A percentile compares a stretch with the other conserved stretches of the same genome.
phyloP scores from a whole-genome alignment of 2,113 vertebrate species.

The Pollachius pollachius region DNA sequence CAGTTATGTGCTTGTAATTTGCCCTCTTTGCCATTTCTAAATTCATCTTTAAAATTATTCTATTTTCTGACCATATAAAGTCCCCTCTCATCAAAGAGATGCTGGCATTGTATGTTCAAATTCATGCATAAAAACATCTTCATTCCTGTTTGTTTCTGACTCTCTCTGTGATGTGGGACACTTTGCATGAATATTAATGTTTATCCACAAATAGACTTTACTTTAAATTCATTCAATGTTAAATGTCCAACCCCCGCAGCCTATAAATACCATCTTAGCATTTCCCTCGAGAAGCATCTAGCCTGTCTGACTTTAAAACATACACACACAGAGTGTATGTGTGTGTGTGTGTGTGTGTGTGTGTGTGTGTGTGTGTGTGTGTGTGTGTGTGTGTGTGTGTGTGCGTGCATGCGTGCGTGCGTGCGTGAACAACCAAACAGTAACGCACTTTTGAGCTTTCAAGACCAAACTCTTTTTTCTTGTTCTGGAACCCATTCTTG shows the following conservation, averaged over 20 bases:
- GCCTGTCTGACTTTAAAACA: neutral
- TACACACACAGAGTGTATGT: too few relatives aligned
- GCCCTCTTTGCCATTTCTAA: slow-evolving; percentile 41
- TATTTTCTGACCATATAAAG: slow-evolving; percentile 5
- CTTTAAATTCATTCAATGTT: slow-evolving; percentile 60
- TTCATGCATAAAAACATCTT: slow-evolving; percentile 9
- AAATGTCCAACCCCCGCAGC: slow-evolving; percentile 39
- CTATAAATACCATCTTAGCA: slow-evolving; percentile 48
- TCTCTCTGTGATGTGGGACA: slow-evolving; percentile 33
- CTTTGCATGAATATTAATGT: slow-evolving; percentile 61
- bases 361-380: too few relatives aligned
- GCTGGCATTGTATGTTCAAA: slow-evolving; percentile 31
- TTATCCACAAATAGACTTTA: slow-evolving; percentile 58
- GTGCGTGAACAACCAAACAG: too few relatives aligned
- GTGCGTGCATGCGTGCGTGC: too few relatives aligned
- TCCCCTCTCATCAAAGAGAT: slow-evolving; percentile 23
- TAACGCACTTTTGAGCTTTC: too few relatives aligned
- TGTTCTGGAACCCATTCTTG: too few relatives aligned
- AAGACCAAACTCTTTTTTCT: too few relatives aligned
- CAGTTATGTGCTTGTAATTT: slow-evolving; percentile 31
- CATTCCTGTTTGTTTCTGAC: neutral
- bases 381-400: too few relatives aligned
- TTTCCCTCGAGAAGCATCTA: slow-evolving; percentile 33
- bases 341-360: too few relatives aligned
- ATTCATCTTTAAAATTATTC: slow-evolving; percentile 27